Base-by-base conservation (phyloP, 2,113 vertebrate genomes). In the Procavia capensis region DNA sequence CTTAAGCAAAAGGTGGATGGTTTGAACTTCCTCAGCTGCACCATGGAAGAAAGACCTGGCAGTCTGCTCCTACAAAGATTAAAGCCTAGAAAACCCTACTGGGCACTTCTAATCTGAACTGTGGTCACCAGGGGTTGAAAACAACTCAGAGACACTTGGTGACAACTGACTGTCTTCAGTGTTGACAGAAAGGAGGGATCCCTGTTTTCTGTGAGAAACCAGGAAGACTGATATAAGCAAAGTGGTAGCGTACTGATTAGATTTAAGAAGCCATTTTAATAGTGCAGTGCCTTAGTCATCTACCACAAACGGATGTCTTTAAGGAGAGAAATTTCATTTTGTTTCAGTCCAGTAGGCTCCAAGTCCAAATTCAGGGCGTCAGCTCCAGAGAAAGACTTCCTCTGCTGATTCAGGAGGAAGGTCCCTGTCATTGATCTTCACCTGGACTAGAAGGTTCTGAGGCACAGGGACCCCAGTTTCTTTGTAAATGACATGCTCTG, bases 211-310 rank as follows among this genome's bases (percentile, higher is more conserved):
- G 1, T 57, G 22, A 79, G 41, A 8, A 70, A 70, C 25, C 24
- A 57, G 59, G 31, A 79, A 85, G 14, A 31, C 9, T 36, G 68
- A 64, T 22, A 83, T 50, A 87, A 61, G 43, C 14, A 88, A 87
- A 92, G 20, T 39, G 76, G 47, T 45, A 41, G 29, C 81, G 10
- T 39, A 59, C 31, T 80, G 19, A 27, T 9, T 36, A 95, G 29
- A 85, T 63, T 68, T 29, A 83, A 94, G 75, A 91, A 17, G 34
- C 85, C 66, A 19, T 54, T 94, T 90, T 80, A 81, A 19, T 27
- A 90, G 19, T 41, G 36, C 24, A n/a, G 10, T 8, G n/a, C n/a
- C n/a, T n/a, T n/a, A n/a, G n/a, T n/a, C n/a, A n/a, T n/a, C n/a
- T n/a, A n/a, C n/a, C n/a, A n/a, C n/a, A n/a, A n/a, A n/a, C n/a